Conservation (phyloP, 1,140 invertebrate genomes). For the Formica selysi region DNA sequence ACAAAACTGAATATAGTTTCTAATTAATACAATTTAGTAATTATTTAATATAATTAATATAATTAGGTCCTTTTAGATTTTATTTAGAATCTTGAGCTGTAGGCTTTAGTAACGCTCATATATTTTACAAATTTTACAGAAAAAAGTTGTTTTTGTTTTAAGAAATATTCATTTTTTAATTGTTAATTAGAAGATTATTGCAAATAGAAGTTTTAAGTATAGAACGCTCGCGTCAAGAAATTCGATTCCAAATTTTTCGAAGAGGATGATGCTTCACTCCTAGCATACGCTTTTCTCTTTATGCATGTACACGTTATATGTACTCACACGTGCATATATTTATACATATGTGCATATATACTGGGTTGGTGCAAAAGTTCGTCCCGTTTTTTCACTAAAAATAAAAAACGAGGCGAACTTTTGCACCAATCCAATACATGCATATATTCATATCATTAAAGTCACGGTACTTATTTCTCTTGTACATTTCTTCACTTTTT, state of each 20-base stretch:
- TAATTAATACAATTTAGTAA: constrained; percentile 9
- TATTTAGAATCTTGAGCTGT: background rate
- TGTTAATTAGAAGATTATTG: background rate
- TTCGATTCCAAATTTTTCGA: constrained; percentile 39
- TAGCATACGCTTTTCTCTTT: constrained; percentile 39
- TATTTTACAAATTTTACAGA: background rate
- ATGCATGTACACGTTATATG: constrained; percentile 11
- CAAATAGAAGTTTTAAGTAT: constrained; percentile 20
- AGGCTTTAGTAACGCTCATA: background rate
- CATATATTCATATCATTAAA: constrained; percentile 23
- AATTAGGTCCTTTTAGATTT: constrained; percentile 6
- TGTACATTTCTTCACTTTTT: background rate
- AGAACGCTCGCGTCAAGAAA: background rate
- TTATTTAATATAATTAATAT: too few species aligned
- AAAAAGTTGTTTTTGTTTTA: background rate
- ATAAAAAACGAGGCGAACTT: too few species aligned
- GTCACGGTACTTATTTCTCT: background rate
- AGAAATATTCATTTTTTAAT: background rate
- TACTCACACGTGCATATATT: background rate
- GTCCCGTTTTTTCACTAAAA: too few species aligned
- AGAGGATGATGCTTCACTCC: constrained; percentile 30
- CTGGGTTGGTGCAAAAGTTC: too few species aligned
- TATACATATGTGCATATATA: background rate
- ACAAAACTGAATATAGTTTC: background rate
- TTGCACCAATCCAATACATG: background rate